Conservation (phyloP, 2,113 vertebrate genomes). For the Phaethon lepturus region DNA sequence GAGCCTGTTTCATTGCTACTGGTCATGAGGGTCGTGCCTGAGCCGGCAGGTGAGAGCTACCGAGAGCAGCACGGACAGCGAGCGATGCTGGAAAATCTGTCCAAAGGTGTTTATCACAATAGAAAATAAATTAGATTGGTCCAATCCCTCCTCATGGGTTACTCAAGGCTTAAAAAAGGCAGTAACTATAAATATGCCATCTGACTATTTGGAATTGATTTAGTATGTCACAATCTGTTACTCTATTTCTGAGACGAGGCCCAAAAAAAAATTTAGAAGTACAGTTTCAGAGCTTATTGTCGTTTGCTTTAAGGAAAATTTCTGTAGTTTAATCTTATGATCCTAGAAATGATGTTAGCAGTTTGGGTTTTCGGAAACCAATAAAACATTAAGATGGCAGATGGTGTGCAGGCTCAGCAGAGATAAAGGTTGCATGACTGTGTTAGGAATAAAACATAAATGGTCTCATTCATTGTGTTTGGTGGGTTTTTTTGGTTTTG, state of each 20-base stretch:
- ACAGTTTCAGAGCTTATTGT: background rate
- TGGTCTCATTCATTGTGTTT: background rate
- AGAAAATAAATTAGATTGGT: background rate
- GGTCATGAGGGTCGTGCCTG: accelerated
- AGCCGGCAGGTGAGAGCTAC: background rate
- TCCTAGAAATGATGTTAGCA: slow-evolving; percentile 41
- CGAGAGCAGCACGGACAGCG: accelerated
- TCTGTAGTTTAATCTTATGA: slow-evolving; percentile 32
- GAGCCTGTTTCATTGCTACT: background rate
- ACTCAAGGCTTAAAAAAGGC: slow-evolving; percentile 6
- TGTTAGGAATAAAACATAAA: slow-evolving; percentile 43
- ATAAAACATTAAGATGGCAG: slow-evolving; percentile 62
- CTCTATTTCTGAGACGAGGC: background rate
- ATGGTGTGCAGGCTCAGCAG: slow-evolving; percentile 43
- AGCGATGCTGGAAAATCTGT: background rate
- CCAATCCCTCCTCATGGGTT: background rate
- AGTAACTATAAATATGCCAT: slow-evolving; percentile 27
- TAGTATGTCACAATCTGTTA: slow-evolving; percentile 38
- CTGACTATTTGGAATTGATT: slow-evolving; percentile 39
- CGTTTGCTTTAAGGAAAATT: slow-evolving; percentile 30
- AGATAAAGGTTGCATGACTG: slow-evolving; percentile 38
- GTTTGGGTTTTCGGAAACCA: slow-evolving; percentile 30
- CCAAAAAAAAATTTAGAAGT: background rate
- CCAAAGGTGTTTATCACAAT: background rate
- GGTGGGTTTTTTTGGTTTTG: background rate